A percentile compares a stretch with the other conserved stretches of the same genome.
These are phyloP conservation scores for Brienomyrus brachyistius DNA, from an alignment of 2,113 vertebrate species.

Conservation along the genomic window DNA sequence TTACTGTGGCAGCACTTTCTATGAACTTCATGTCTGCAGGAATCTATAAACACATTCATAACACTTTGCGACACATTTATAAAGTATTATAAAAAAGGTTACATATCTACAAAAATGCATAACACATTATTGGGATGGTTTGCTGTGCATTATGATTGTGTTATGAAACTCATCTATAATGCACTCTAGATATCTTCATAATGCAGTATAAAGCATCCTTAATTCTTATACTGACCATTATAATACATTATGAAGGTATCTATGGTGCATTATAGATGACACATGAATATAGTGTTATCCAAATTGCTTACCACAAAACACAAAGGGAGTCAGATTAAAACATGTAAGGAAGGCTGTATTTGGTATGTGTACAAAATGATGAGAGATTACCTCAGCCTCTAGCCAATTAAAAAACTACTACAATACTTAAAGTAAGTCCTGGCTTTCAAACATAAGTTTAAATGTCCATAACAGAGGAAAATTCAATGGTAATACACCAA, in stretches of 20 bases:
- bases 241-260: too few species aligned
- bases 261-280: too few species aligned
- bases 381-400: neutral
- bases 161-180: too few species aligned
- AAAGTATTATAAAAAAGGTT: too few species aligned
- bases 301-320: neutral
- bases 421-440: neutral
- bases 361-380: neutral
- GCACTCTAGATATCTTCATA: too few species aligned
- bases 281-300: neutral
- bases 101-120: too few species aligned
- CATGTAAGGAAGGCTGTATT: neutral
- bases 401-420: neutral
- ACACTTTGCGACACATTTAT: too few species aligned
- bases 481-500: neutral
- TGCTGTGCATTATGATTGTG: too few species aligned
- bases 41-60: neutral
- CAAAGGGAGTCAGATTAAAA: neutral
- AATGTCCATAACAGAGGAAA: neutral
- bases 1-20: neutral
- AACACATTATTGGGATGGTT: too few species aligned
- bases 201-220: too few species aligned
- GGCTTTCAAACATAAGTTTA: neutral
- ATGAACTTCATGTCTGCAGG: neutral
- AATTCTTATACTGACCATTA: too few species aligned